Evolutionary conservation across 2,113 vertebrate genomes (phyloP).

Genomic region (Neopipo cinnamomea): DNA sequence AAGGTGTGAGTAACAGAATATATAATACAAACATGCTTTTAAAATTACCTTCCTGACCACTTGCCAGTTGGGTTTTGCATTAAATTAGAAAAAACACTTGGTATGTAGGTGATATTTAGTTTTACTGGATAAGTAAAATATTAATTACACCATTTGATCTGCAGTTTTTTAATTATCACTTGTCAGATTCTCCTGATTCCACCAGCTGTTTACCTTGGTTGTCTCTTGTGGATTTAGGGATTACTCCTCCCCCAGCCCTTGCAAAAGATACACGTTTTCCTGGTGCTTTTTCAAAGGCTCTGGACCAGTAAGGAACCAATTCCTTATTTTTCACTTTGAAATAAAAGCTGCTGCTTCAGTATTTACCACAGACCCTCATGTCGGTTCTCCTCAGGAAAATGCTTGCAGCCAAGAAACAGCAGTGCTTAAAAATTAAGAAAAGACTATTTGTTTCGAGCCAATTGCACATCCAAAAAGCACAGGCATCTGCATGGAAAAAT

Average conservation of each 20-base stretch:
- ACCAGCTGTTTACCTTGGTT: constrained; percentile 17
- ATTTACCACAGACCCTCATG: neutral
- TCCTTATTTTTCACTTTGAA: neutral
- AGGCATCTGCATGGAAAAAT: neutral
- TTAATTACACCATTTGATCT: neutral
- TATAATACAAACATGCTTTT: neutral
- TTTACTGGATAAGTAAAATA: neutral
- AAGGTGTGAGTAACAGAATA: neutral
- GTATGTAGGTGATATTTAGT: neutral
- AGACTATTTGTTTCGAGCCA: neutral
- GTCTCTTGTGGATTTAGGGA: neutral
- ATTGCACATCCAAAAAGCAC: neutral
- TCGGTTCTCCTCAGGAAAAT: neutral
- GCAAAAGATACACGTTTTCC: neutral
- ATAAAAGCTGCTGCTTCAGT: neutral
- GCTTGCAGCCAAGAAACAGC: neutral
- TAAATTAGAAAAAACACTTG: neutral
- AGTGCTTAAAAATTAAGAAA: neutral
- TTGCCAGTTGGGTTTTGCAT: neutral
- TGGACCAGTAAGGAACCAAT: neutral
- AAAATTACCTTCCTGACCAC: neutral
- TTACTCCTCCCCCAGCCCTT: neutral
- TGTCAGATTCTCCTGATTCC: constrained; percentile 1
- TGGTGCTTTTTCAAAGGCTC: neutral
- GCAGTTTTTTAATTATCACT: constrained; percentile 24